Conservation (phyloP, 2,888 invertebrate genomes). For the Pachliopta kotzebuea region DNA sequence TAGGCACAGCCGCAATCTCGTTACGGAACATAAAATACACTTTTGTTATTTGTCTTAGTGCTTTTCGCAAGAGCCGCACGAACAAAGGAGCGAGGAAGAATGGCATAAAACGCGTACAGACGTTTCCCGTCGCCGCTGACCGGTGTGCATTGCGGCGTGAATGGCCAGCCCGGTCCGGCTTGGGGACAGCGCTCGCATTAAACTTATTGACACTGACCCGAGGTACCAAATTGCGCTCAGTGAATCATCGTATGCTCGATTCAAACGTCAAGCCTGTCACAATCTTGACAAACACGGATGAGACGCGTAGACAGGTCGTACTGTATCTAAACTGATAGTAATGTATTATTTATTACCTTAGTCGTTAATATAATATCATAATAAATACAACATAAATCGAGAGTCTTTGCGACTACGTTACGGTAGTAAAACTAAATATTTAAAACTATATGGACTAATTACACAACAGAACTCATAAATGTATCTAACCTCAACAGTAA, state of each 20-base stretch:
- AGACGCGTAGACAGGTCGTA: constrained; percentile 15
- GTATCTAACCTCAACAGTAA: neutral
- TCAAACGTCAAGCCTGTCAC: constrained; percentile 35
- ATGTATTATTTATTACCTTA: too few species aligned
- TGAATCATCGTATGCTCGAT: constrained; percentile 32
- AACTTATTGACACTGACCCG: constrained; percentile 39
- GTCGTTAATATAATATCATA: too few species aligned
- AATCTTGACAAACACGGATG: constrained; percentile 27
- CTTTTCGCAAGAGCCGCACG: constrained; percentile 64
- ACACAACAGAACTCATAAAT: neutral
- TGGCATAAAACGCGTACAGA: constrained; percentile 32
- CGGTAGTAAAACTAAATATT: too few species aligned
- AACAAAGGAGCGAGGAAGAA: constrained; percentile 56
- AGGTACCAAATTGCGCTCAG: constrained; percentile 33
- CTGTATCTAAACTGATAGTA: constrained; percentile 10
- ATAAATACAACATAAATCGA: neutral
- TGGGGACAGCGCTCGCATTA: constrained; percentile 32
- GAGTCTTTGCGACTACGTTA: neutral
- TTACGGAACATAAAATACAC: constrained; percentile 68
- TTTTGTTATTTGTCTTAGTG: constrained; percentile 58
- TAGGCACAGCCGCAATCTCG: constrained; percentile 67
- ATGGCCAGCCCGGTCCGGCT: constrained; percentile 14
- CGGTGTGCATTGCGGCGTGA: constrained; percentile 31
- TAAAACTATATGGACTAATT: neutral
- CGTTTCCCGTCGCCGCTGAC: constrained; percentile 31